Base-by-base conservation (phyloP, 2,797 vertebrate genomes). In the Eulemur coronatus region DNA sequence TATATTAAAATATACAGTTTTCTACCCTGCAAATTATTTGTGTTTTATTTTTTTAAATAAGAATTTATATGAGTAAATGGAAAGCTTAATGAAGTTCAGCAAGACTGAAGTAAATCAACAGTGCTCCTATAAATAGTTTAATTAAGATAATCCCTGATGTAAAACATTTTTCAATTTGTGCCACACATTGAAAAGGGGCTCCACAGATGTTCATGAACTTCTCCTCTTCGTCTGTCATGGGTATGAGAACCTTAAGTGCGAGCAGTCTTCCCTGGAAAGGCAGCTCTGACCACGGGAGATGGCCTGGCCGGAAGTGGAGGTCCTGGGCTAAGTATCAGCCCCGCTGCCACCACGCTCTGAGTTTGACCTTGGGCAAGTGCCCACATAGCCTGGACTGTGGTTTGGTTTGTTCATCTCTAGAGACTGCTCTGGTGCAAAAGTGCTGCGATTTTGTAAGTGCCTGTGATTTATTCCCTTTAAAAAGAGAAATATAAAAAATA, bases 141-240 rank as follows among this genome's bases (percentile, higher is more conserved):
- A 98, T 98, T 98, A 98, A 98, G 96, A 96, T 96, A 96, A 97
- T 97, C 98, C 85, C 89, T 96, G 95, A 97, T 98, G 98, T 96
- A 98, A 98, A 98, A 97, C 94, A 50, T 90, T 95, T 50, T 96
- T 97, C 91, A 73, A 26, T 94, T 94, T 97, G 69, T 96, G 87
- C 82, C 81, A 98, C 89, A 95, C 96, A 94, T 89, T 97, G 96
- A 97, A 98, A 98, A 97, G 85, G 82, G 46, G 72, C 96, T 95
- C 90, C 18, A 78, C 63, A 96, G 91, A 88, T 93, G 96, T 98
- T 96, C 2, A 20, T 69, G 94, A 96, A 89, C 48, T 84, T 94
- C 46, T 72, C 41, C 50, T 52, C 69, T 72, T 59, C 46, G 12
- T 48, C 30, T 8, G 11, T 18, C 61, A 0, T 1, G 1, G 35